Evolutionary conservation across 92 coral and sea anemone genomes (phyloP).

Genomic region (Palythoa caribaeorum): DNA sequence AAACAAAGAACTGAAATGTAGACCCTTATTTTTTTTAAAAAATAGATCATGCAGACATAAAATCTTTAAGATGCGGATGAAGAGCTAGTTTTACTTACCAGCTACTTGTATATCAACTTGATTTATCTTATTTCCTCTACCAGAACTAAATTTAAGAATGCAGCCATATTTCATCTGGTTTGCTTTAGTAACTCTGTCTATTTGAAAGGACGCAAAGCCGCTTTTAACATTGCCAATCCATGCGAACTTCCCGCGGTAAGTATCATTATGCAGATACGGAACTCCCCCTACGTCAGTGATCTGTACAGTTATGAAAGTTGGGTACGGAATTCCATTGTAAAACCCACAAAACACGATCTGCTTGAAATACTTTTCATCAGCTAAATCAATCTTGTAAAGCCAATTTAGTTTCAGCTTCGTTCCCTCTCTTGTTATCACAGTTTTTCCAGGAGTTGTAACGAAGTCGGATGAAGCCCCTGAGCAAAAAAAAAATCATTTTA

Average conservation of each 20-base stretch:
- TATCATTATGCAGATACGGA: not conserved
- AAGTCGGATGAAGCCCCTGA: constrained; percentile 1
- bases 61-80: not conserved
- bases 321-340: not conserved
- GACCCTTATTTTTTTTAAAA: too few species aligned
- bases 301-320: not conserved
- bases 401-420: not conserved
- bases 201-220: not conserved
- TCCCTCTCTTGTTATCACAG: not conserved
- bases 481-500: not conserved
- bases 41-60: not conserved
- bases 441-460: not conserved
- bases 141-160: not conserved
- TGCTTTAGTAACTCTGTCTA: not conserved
- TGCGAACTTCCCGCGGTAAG: not conserved
- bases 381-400: not conserved
- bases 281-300: not conserved
- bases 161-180: not conserved
- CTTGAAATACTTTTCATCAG: not conserved
- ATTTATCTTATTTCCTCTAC: not conserved
- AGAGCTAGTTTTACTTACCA: not conserved
- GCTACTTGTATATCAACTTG: not conserved
- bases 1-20: too few species aligned
- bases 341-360: not conserved
- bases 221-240: not conserved